These are phyloP conservation scores for Phorcus lineatus DNA, from an alignment of 2,888 invertebrate genomes.

Conservation along the genomic window DNA sequence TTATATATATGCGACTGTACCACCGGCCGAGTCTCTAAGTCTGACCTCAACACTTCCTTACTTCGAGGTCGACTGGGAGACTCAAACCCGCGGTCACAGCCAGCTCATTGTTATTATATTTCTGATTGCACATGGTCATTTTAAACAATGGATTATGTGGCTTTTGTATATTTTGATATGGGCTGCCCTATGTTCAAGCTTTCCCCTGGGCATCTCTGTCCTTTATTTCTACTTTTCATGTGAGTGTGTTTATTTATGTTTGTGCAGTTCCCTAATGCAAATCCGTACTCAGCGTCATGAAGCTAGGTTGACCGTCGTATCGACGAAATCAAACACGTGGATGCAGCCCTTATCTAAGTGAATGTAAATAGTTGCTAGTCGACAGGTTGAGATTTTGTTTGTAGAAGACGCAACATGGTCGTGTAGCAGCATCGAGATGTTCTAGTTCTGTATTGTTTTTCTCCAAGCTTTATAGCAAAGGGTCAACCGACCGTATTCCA, in stretches of 20 bases:
- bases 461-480: not conserved
- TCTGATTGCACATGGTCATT: slow-evolving; percentile 21
- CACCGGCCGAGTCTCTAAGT: not conserved
- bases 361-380: not conserved
- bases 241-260: slow-evolving; percentile 29
- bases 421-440: not conserved
- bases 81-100: not conserved
- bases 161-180: slow-evolving; percentile 25
- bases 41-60: not conserved
- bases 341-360: slow-evolving; percentile 9
- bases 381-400: slow-evolving; percentile 2
- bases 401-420: not conserved
- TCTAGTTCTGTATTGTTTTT: slow-evolving; percentile 12
- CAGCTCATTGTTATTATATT: slow-evolving; percentile 1
- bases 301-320: not conserved
- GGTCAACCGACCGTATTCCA: not conserved
- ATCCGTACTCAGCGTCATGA: slow-evolving; percentile 18
- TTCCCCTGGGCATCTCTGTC: slow-evolving; percentile 6
- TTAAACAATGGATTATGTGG: slow-evolving; percentile 13
- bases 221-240: slow-evolving; percentile 18
- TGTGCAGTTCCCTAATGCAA: slow-evolving; percentile 26
- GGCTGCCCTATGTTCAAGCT: slow-evolving; percentile 25
- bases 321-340: not conserved
- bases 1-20: slow-evolving; percentile 12
- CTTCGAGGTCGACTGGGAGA: not conserved